Evolutionary conservation across 2,888 invertebrate species (phyloP).

Genomic region (Rhogogaster chlorosoma): DNA sequence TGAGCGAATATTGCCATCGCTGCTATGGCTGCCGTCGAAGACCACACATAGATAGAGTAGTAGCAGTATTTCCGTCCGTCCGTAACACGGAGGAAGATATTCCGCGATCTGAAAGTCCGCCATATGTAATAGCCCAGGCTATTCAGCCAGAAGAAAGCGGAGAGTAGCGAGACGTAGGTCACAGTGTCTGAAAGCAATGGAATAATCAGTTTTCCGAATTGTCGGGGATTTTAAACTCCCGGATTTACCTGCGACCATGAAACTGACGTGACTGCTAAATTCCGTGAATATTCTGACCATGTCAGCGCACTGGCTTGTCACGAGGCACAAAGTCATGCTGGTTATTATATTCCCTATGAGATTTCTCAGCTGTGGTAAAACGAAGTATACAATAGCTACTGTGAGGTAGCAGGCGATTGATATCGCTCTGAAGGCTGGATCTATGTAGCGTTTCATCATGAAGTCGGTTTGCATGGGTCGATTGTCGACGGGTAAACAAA

Average conservation of each 20-base stretch:
- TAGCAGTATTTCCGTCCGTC: conserved; percentile 93
- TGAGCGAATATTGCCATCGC: conserved; percentile 89
- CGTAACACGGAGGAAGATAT: conserved; percentile 91
- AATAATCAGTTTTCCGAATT: too few species aligned
- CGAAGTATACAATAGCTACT: conserved; percentile 90
- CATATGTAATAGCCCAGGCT: conserved; percentile 93
- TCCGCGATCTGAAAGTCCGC: conserved; percentile 92
- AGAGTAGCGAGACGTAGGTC: conserved; percentile 87
- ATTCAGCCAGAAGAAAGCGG: conserved; percentile 93
- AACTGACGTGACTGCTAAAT: conserved; percentile 89
- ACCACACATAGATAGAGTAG: conserved; percentile 91
- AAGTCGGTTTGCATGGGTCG: conserved; percentile 88
- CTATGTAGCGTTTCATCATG: conserved; percentile 86
- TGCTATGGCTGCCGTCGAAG: conserved; percentile 85
- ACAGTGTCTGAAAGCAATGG: conserved; percentile 86
- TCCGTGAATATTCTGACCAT: conserved; percentile 89
- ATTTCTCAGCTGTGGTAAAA: conserved; percentile 90
- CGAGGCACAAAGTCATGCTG: conserved; percentile 88
- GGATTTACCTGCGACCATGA: conserved; percentile 90
- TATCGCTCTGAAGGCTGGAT: conserved; percentile 88
- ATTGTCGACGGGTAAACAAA: conserved; percentile 86
- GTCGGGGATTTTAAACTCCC: too few species aligned
- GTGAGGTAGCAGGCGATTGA: conserved; percentile 85
- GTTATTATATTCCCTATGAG: conserved; percentile 92
- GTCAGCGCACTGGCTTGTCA: conserved; percentile 88